Evolutionary conservation across 2,888 invertebrate genomes (phyloP), one percentile per base, ranked within the genome.

Genomic region (Drosophila cognata): DNA sequence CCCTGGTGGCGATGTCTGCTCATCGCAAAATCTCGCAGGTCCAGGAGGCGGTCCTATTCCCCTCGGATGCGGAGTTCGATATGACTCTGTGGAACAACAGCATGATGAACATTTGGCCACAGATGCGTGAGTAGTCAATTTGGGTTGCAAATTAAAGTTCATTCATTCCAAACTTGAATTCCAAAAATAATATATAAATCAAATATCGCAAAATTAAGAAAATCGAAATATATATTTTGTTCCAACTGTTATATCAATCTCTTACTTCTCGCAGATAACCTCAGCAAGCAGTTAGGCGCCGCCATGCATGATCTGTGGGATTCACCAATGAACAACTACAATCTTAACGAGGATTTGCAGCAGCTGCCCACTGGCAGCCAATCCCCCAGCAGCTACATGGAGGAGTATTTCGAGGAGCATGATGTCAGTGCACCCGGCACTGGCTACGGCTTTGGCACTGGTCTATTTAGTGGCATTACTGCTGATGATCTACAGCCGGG

Each of bases 21-120:
- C 94, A 94, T n/a, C 94, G 93, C 6, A 92, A 92, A 55, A 94
- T 93, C 91, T 94, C 80, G 90, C 95, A 66, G 61, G 91, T 93
- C 0, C 92, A 95, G 84, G 96, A 96, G 87, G 94, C 95, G 0
- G 95, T 96, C 1, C 93, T 96, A 18, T 96, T 96, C 91, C 96
- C 96, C 0, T 95, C 95, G 5, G 95, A 95, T 81, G 95, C 95
- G 28, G 95, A 96, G 77, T 95, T 96, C 79, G 96, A 96, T 90
- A 94, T 95, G 93, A 96, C 95, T 85, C 94, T 96, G 68, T 97
- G 97, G 97, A 96, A 96, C 92, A 96, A 94, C 41, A 95, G 96
- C 93, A 94, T 95, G 89, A 95, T 96, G 69, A 97, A 97, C 92
- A 94, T 97, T 72, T 97, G 97, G 97, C 96, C 97, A 0, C 97